Base-by-base conservation (phyloP, 2,888 invertebrate genomes). In the Caenorhabditis macrosperma region DNA sequence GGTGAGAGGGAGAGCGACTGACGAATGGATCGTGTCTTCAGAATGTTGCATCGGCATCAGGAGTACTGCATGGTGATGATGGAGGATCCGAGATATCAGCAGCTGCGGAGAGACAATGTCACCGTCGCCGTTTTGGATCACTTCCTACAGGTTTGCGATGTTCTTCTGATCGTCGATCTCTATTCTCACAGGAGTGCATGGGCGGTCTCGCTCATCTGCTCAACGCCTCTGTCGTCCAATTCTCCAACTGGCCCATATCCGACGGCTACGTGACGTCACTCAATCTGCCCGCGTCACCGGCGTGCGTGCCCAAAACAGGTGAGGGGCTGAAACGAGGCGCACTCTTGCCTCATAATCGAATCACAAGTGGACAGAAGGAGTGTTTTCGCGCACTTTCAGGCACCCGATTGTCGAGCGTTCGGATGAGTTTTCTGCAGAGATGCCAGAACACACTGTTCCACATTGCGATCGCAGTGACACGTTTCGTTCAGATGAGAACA, bases 171-270 rank as follows among this genome's bases (percentile, higher is more conserved):
- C 4, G 28, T 52, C 17, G 28, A 22, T 24, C 24, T 38, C 38
- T 38, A 24, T 33, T 28, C 28, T 69, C 3, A 2, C 57, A 88
- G 88, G 88, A 88, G 82, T 88, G 88, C 75, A 83, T 88, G 66
- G 85, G 83, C 17, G 84, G 83, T 20, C 69, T 87, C 6, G 84
- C 87, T 15, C 82, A 86, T 52, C 76, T 88, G 9, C 82, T 89
- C 20, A 89, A 89, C 72, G 71, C 86, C 1, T 84, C 88, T 1
- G 88, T 86, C 44, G 79, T 88, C 26, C 87, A 88, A 55, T 88
- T 87, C 63, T 87, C 87, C 12, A 88, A 88, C 61, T 88, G 88
- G 88, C 88, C 88, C 2, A 83, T 88, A 17, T 81, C 88, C n/a
- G 88, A 89, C 60, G 88, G 88, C 12, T 88, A 88, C 55, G 78